A percentile compares a stretch with the other conserved stretches of the same genome.
Evolutionary conservation across 1,140 invertebrate genomes (phyloP).

Genomic region (Eciton burchellii): DNA sequence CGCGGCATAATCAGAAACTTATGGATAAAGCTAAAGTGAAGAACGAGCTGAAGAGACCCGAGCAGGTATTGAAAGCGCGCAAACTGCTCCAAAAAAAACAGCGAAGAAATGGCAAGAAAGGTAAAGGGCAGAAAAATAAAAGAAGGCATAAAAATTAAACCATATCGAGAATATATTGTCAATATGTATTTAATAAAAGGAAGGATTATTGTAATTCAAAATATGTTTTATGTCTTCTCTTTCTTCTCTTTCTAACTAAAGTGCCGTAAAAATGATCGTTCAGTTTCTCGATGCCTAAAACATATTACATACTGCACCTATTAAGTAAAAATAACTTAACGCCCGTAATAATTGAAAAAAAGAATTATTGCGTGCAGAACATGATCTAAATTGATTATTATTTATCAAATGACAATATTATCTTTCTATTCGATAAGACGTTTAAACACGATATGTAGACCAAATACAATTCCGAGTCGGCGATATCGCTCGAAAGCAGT

Average conservation of each 20-base stretch:
- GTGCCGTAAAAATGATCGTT: background rate
- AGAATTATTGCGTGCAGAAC: background rate
- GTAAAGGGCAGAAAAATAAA: slow-evolving; percentile 74
- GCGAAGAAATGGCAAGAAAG: slow-evolving; percentile 81
- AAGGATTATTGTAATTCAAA: slow-evolving; percentile 6
- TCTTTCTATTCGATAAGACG: background rate
- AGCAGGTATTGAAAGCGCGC: slow-evolving; percentile 90
- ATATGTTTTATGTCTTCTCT: background rate
- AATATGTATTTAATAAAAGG: slow-evolving; percentile 1
- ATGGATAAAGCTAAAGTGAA: slow-evolving; percentile 84
- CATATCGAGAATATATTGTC: background rate
- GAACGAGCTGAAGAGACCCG: slow-evolving; percentile 88
- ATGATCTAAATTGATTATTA: background rate
- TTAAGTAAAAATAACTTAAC: slow-evolving; percentile 2
- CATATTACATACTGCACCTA: too few species aligned
- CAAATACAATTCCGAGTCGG: slow-evolving; percentile 34
- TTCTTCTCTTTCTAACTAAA: background rate
- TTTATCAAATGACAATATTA: too few species aligned
- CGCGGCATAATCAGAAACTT: slow-evolving; percentile 87
- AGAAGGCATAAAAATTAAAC: slow-evolving; percentile 73
- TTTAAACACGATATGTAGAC: background rate
- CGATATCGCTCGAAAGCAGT: slow-evolving; percentile 36
- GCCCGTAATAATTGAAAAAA: too few species aligned
- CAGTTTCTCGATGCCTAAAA: background rate
- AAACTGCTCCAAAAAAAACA: slow-evolving; percentile 86